A percentile compares a stretch with the other conserved stretches of the same genome.
Evolutionary conservation across 2,113 vertebrate species (phyloP).

Genomic region (Gymnarchus niloticus): DNA sequence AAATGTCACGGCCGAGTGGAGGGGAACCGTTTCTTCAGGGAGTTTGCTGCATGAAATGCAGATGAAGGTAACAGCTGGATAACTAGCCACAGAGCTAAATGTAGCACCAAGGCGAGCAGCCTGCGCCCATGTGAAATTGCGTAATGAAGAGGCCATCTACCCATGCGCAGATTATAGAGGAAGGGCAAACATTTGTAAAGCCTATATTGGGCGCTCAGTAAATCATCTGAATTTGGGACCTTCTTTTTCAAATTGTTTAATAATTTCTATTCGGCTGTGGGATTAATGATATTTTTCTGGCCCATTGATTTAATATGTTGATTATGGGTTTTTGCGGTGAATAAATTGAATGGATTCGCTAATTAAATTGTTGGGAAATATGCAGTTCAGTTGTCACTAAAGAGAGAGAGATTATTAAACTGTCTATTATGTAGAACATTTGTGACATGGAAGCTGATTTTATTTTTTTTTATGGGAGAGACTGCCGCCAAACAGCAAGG

Average conservation of each 20-base stretch:
- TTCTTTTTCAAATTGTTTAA: neutral
- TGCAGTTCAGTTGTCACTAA: neutral
- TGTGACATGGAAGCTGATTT: neutral
- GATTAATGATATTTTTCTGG: conserved; percentile 9
- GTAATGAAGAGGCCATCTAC: too few species aligned
- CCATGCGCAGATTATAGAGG: neutral
- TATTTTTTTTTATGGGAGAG: neutral
- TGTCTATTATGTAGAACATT: neutral
- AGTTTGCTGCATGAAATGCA: neutral
- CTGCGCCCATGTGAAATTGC: too few species aligned
- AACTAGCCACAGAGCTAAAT: too few species aligned
- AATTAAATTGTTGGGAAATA: neutral
- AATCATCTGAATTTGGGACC: neutral
- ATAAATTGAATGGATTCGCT: neutral
- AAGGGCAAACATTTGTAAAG: neutral
- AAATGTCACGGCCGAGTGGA: neutral
- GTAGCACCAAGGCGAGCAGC: too few species aligned
- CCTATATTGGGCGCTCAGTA: neutral
- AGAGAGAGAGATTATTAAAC: conserved; percentile 7
- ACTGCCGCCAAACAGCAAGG: neutral
- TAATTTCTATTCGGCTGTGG: neutral
- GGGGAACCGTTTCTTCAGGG: neutral
- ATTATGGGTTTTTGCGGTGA: neutral
- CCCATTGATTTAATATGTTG: neutral
- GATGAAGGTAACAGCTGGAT: neutral